Conservation (phyloP, 2,797 vertebrate species). For the Rhabdophis nuchalis region DNA sequence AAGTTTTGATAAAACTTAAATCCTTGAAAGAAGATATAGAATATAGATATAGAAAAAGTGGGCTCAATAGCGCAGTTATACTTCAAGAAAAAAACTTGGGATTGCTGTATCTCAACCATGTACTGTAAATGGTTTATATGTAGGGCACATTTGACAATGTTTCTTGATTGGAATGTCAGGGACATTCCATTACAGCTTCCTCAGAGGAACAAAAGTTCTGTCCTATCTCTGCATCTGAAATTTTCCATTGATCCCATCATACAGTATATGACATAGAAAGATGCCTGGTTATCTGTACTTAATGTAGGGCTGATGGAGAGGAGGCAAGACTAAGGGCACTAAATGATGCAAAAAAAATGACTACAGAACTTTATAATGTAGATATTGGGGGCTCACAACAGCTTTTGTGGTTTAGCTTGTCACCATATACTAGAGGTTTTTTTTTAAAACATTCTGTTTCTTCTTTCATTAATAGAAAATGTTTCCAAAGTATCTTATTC, state of each 20-base stretch:
- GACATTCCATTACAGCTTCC: neutral
- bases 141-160: neutral
- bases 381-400: neutral
- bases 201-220: neutral
- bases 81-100: neutral
- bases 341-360: too few relatives aligned
- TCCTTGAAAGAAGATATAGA: neutral
- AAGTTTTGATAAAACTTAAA: neutral
- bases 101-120: neutral
- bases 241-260: neutral
- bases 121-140: too few relatives aligned
- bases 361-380: neutral
- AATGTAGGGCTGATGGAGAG: neutral
- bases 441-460: neutral
- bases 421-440: neutral
- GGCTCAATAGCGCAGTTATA: neutral
- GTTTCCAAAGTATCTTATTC: neutral
- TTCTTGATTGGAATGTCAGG: neutral
- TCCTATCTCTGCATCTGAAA: neutral
- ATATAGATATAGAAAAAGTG: neutral
- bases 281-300: neutral
- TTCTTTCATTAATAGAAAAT: neutral
- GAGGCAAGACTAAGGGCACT: neutral
- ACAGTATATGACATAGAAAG: neutral
- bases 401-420: neutral